Evolutionary conservation across 2,113 vertebrate genomes (phyloP).

Genomic region (Gavia stellata): DNA sequence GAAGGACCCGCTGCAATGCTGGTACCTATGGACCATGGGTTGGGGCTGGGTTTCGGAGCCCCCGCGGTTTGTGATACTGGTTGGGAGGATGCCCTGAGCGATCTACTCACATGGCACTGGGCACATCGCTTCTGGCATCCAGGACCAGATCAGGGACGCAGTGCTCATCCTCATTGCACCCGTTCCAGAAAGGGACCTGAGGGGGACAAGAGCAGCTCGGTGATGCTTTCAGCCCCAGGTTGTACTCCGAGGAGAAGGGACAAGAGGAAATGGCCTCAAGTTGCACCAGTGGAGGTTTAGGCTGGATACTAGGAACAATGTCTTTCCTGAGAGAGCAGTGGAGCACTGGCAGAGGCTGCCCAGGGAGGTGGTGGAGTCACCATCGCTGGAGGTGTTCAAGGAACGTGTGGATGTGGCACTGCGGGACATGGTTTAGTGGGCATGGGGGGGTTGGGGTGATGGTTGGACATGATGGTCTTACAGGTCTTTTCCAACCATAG

Average conservation of each 20-base stretch:
- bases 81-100: background rate
- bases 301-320: too few relatives aligned
- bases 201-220: background rate
- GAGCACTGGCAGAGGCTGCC: too few relatives aligned
- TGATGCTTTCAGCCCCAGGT: fast-evolving
- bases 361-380: too few relatives aligned
- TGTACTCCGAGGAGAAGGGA: background rate
- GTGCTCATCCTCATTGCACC: slow-evolving; percentile 93
- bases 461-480: too few relatives aligned
- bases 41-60: background rate
- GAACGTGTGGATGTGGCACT: too few relatives aligned
- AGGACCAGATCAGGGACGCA: slow-evolving; percentile 90
- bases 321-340: too few relatives aligned
- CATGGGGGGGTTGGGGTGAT: too few relatives aligned
- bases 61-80: background rate
- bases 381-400: too few relatives aligned
- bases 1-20: background rate
- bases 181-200: slow-evolving; percentile 96
- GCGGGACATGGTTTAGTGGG: too few relatives aligned
- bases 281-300: too few relatives aligned
- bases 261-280: too few relatives aligned
- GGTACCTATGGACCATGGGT: fast-evolving
- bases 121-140: slow-evolving; percentile 83
- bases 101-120: slow-evolving; percentile 81
- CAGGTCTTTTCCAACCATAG: too few relatives aligned